A percentile compares a stretch with the other conserved stretches of the same genome.
phyloP scores from a whole-genome alignment of 1,140 invertebrate genomes.

The Vanessa atalanta region DNA sequence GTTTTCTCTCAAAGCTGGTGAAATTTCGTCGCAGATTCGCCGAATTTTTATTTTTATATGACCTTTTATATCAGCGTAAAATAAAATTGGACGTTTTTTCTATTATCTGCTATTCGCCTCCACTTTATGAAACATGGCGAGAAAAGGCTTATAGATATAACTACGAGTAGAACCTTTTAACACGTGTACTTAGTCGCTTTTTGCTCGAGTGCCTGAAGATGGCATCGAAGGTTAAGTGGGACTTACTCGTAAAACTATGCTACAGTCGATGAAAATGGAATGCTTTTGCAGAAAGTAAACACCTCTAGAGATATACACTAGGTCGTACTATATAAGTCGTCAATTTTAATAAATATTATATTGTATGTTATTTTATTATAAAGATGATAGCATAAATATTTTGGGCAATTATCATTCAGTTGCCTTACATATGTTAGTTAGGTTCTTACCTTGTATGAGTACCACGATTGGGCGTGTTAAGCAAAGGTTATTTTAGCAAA shows the following conservation, averaged over 20 bases:
- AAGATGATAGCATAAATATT: too few relatives aligned
- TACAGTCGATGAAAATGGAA: background rate
- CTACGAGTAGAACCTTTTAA: constrained; percentile 8
- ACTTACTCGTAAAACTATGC: constrained; percentile 1
- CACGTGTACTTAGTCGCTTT: background rate
- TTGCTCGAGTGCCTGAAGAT: constrained; percentile 13
- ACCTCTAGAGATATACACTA: background rate
- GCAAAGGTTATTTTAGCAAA: too few relatives aligned
- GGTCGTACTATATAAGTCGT: too few relatives aligned
- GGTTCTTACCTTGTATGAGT: too few relatives aligned
- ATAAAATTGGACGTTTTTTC: background rate
- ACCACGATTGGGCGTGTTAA: too few relatives aligned
- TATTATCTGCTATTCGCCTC: background rate
- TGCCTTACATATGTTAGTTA: too few relatives aligned
- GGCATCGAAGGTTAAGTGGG: background rate
- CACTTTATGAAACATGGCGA: background rate
- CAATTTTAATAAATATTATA: background rate
- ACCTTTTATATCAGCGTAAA: background rate
- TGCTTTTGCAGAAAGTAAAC: background rate
- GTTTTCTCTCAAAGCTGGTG: background rate
- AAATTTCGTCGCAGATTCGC: background rate
- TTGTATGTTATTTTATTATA: too few relatives aligned
- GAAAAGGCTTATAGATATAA: constrained; percentile 15
- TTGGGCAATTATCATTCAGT: too few relatives aligned
- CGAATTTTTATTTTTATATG: background rate